These are phyloP conservation scores for Taphrorychus bicolor DNA, from an alignment of 2,888 invertebrate species.

Conservation along the genomic window DNA sequence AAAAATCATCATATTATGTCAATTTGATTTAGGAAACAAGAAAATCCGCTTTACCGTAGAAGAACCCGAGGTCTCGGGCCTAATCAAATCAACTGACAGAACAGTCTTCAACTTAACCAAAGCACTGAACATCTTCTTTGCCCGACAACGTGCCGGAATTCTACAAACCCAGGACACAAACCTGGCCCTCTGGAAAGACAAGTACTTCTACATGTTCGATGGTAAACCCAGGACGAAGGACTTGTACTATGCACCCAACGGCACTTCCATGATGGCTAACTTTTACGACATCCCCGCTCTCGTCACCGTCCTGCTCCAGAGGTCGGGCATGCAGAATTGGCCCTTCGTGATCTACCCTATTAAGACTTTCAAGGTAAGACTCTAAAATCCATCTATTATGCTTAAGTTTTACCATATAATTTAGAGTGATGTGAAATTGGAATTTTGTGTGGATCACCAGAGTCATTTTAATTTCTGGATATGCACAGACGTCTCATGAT, in stretches of 20 bases:
- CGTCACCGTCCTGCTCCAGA: slow-evolving; percentile 62
- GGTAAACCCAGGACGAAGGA: slow-evolving; percentile 65
- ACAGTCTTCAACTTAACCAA: slow-evolving; percentile 61
- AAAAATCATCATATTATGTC: too few relatives aligned
- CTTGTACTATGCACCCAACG: slow-evolving; percentile 63
- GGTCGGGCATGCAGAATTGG: slow-evolving; percentile 47
- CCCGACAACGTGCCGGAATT: slow-evolving; percentile 63
- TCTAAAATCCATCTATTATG: too few relatives aligned
- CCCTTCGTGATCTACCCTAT: slow-evolving; percentile 50
- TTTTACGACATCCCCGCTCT: slow-evolving; percentile 64
- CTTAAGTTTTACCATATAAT: too few relatives aligned
- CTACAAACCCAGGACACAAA: slow-evolving; percentile 58
- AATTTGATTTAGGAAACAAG: slow-evolving; percentile 49
- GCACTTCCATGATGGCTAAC: slow-evolving; percentile 66
- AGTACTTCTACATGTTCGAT: slow-evolving; percentile 70
- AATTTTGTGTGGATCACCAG: neutral
- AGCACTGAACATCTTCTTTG: slow-evolving; percentile 66
- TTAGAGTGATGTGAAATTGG: too few relatives aligned
- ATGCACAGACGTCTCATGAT: too few relatives aligned
- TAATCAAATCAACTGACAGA: slow-evolving; percentile 54
- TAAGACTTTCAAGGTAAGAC: slow-evolving; percentile 46
- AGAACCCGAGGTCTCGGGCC: slow-evolving; percentile 57
- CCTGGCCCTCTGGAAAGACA: slow-evolving; percentile 66
- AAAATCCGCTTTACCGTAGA: slow-evolving; percentile 57
- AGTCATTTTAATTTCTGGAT: neutral